Evolutionary conservation across 2,888 invertebrate species (phyloP).

Genomic region (Linnaemya tessellans): DNA sequence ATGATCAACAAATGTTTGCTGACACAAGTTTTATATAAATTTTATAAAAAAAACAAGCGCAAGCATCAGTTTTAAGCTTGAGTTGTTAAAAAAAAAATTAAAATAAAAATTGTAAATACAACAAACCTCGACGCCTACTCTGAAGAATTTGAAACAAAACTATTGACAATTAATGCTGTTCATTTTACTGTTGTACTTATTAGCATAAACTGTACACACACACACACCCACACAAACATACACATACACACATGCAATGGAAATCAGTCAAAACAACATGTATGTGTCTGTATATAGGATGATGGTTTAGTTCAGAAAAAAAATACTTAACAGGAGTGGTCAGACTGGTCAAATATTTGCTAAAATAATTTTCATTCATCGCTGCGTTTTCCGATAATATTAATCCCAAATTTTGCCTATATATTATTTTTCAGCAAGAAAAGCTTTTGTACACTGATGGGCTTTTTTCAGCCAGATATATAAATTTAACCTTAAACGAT

Average conservation of each 20-base stretch:
- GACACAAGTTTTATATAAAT: conserved; percentile 28
- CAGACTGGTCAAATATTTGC: neutral
- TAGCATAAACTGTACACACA: conserved; percentile 17
- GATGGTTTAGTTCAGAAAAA: neutral
- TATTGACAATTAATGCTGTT: conserved; percentile 31
- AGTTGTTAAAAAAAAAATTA: neutral
- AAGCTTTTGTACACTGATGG: too few relatives aligned
- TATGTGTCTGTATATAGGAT: neutral
- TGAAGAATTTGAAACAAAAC: conserved; percentile 24
- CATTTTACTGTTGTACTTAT: conserved; percentile 38
- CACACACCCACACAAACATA: neutral
- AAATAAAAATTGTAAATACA: conserved; percentile 2
- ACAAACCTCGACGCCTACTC: conserved; percentile 37
- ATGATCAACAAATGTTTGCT: conserved; percentile 61
- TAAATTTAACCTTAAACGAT: too few relatives aligned
- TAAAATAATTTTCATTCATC: neutral
- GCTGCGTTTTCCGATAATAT: neutral
- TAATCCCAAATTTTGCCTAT: too few relatives aligned
- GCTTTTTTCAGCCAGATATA: too few relatives aligned
- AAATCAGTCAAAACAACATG: neutral
- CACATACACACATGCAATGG: neutral
- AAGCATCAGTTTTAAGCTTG: conserved; percentile 23
- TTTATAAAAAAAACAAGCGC: conserved; percentile 38
- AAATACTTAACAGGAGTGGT: neutral
- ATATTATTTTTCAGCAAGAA: too few relatives aligned